Base-by-base conservation (phyloP, 2,888 invertebrate species). In the Drosophila nr. fundita region DNA sequence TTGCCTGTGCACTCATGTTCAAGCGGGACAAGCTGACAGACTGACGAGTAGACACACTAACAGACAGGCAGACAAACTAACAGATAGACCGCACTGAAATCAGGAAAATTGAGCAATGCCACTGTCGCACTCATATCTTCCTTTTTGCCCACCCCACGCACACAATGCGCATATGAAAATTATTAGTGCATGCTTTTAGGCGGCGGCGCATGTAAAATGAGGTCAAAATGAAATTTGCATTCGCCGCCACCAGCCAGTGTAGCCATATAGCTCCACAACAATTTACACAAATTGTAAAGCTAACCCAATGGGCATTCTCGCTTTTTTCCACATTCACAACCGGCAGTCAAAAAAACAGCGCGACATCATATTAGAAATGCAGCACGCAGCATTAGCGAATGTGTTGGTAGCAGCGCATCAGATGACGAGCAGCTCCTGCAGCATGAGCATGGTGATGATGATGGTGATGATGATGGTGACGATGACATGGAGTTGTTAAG, bases 331-430 rank as follows among this genome's bases (percentile, higher is more conserved):
- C 30, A 36, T 64, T 24, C 15, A 45, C 15, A 45, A 24, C 24
- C 32, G n/a, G 24, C 69, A 82, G 88, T 32, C 63, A 80, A 68
- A 73, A 83, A 74, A 68, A 38, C 69, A 72, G 48, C 82, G 73
- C 80, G 73, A 60, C 75, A 76, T 68, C 77, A 83, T 59, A 82
- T 88, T 77, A 85, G 90, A 76, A 87, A 85, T 84, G 76, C 90
- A 53, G 91, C 89, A 75, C 91, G 91, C 80, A 91, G 91, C 83
- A 89, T 91, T 74, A 91, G 91, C 75, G 91, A 91, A 89, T 91
- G 91, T 82, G 91, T 91, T 76, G 91, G 74, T 63, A 81, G 68
- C 54, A 70, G 73, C 57, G 58, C 80, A 71, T 68, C 78, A 32
- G 87, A 76, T 24, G 73, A 74, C 36, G 82, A 82, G 13, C 72